Evolutionary conservation across 2,888 invertebrate genomes (phyloP), one percentile per base, ranked within the genome.

Genomic region (Drosophila multiciliata): DNA sequence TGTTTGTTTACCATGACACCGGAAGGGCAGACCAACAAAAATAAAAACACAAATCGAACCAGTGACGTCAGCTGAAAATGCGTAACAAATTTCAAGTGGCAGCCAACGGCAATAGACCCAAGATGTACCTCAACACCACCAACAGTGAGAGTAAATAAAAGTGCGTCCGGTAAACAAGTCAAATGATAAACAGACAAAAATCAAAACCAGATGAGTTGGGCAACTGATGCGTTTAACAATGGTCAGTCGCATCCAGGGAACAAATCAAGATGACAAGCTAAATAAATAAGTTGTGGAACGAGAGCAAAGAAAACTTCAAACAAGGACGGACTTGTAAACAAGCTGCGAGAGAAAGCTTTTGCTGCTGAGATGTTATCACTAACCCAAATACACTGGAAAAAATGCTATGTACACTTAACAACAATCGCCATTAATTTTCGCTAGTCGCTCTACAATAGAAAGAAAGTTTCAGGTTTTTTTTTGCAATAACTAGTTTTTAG

Each of bases 1-100:
- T 83, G 84, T 89, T 83, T 87, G 78, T 67, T 75, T 81, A 78
- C 53, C 52, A 48, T 54, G 63, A 58, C 55, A 58, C 45, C 58
- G 38, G 63, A 76, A 59, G 29, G 54, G 45, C 38, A 58, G 50
- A 29, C 42, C 54, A 23, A 23, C 4, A 45, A 20, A 20, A 45
- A 45, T 7, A 20, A 12, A 45, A 20, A 17, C 6, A 33, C 23
- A 52, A 49, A 29, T 57, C 72, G 40, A 48, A n/a, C 33, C 36
- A 52, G 52, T 61, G 48, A 26, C 45, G 62, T 63, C 55, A 66
- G 42, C 53, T 42, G 38, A 71, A 70, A 69, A 66, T 45, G 20
- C 42, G 57, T 68, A 66, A 75, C 65, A 53, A 45, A 57, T 50
- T 64, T 71, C 62, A 75, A 73, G 61, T 73, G 54, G 38, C 55